Evolutionary conservation across 2,888 invertebrate genomes (phyloP), one percentile per base, ranked within the genome.

Genomic region (Drosophila mulleri): DNA sequence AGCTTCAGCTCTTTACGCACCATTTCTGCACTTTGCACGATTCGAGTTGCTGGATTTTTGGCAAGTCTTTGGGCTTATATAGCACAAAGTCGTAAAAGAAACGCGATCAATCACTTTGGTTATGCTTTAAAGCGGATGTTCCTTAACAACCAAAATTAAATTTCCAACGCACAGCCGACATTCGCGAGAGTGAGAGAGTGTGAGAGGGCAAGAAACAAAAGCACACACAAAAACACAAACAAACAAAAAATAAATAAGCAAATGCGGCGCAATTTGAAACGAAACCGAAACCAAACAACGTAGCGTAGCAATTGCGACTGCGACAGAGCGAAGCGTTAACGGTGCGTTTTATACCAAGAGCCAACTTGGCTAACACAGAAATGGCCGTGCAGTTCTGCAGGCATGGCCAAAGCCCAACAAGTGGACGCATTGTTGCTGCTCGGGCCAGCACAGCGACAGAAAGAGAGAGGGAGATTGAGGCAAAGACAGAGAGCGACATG

Each of bases 311-410:
- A 80, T 63, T 77, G 80, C 82, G 85, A 84, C 89, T 84, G 84
- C 88, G 88, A 63, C 74, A 73, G 80, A 72, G 86, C 80, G 63
- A 69, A 64, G 85, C 74, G 62, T 56, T 64, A 67, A 69, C 82
- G 67, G 73, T 66, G 71, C 71, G 69, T 84, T 84, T 88, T 84
- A 84, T 84, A 84, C 78, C 75, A 58, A 68, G 77, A 60, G 39
- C 53, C 58, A 53, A 70, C 73, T 63, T 76, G 76, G 75, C 75
- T 39, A 80, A 54, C 54, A 26, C 59, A 52, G 59, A 29, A 61
- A 42, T 44, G n/a, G 52, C 68, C 64, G 59, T 76, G 80, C 76
- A 78, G 80, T 76, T 80, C 81, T 80, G 61, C 78, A 60, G 61
- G 57, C 41, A 39, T 4, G 32, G 50, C 8, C 50, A 52, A 41